Evolutionary conservation across 1,140 invertebrate species (phyloP).

Genomic region (Aphaenogaster floridana): DNA sequence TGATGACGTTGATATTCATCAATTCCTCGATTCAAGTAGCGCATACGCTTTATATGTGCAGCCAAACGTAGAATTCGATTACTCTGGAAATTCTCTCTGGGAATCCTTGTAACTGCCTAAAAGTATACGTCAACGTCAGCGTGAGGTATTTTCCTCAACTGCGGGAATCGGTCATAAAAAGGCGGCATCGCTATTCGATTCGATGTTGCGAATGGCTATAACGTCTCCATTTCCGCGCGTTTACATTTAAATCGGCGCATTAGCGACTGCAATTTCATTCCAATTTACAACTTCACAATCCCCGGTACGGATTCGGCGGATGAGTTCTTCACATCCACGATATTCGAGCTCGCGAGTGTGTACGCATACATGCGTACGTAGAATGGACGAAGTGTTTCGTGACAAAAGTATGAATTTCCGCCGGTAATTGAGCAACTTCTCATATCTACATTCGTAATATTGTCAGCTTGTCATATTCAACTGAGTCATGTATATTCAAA

Average conservation of each 20-base stretch:
- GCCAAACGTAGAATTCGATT: slow-evolving; percentile 30
- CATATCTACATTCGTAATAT: slow-evolving; percentile 16
- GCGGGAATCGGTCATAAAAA: slow-evolving; percentile 53
- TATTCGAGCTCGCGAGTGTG: slow-evolving; percentile 32
- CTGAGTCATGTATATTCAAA: slow-evolving; percentile 2
- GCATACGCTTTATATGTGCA: background rate
- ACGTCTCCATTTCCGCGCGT: slow-evolving; percentile 76
- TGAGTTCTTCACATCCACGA: slow-evolving; percentile 52
- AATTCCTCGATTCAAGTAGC: background rate
- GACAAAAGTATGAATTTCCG: slow-evolving; percentile 55
- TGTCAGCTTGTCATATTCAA: slow-evolving; percentile 22
- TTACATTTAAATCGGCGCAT: slow-evolving; percentile 82
- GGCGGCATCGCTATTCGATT: slow-evolving; percentile 37
- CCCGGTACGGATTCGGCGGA: slow-evolving; percentile 53
- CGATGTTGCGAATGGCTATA: slow-evolving; percentile 64
- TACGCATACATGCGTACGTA: background rate
- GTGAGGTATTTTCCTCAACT: slow-evolving; percentile 41
- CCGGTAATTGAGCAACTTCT: slow-evolving; percentile 45
- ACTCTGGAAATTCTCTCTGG: background rate
- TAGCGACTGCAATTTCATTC: slow-evolving; percentile 80
- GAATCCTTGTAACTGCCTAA: slow-evolving; percentile 17
- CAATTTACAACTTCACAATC: slow-evolving; percentile 78
- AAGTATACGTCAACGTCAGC: slow-evolving; percentile 30
- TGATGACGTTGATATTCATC: background rate
- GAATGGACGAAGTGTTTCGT: slow-evolving; percentile 32